Conservation (phyloP, 1,140 invertebrate species). For the Antheraea mylitta region DNA sequence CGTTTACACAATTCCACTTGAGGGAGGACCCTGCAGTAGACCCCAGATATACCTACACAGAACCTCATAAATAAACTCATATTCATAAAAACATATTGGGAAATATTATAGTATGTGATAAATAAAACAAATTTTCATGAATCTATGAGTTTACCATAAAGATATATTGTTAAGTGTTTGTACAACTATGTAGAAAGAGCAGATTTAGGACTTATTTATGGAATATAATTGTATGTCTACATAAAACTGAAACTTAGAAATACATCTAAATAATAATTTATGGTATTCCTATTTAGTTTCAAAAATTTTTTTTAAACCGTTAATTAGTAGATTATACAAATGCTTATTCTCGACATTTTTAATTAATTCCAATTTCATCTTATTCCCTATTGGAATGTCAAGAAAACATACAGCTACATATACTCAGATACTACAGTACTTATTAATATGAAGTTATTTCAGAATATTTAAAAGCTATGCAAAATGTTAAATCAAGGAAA, state of each 20-base stretch:
- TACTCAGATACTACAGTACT: background rate
- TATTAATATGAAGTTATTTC: no score
- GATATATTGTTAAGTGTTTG: background rate
- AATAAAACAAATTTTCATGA: constrained; percentile 10
- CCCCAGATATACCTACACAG: no score
- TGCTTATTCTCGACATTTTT: background rate
- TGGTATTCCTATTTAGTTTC: background rate
- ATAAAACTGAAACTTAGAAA: constrained; percentile 23
- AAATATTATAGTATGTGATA: background rate
- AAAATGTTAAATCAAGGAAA: background rate
- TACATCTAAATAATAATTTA: constrained; percentile 6
- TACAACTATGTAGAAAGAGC: constrained; percentile 9
- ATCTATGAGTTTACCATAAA: constrained; percentile 6
- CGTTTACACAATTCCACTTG: no score
- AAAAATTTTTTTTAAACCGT: background rate
- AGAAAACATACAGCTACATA: background rate
- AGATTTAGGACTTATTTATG: constrained; percentile 12
- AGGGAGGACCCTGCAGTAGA: no score
- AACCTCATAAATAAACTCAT: background rate
- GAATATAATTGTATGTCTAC: constrained; percentile 5
- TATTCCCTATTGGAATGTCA: constrained; percentile 13
- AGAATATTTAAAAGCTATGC: background rate
- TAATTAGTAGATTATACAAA: background rate
- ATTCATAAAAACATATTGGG: background rate
- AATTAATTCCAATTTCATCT: background rate